Conservation (phyloP, 2,888 invertebrate genomes). For the Eulithis testata region DNA sequence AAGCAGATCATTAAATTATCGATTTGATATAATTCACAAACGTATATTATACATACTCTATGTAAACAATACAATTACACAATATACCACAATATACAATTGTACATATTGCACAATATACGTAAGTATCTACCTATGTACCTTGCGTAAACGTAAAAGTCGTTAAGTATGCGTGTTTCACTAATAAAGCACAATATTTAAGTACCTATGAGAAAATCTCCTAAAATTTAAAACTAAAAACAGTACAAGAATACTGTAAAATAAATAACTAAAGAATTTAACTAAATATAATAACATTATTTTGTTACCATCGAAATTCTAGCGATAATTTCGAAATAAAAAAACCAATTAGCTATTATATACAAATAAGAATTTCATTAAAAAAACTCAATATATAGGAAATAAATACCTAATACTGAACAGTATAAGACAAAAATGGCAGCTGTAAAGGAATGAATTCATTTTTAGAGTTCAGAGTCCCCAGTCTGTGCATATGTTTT, state of each 20-base stretch:
- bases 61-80: neutral
- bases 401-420: slow-evolving; percentile 38
- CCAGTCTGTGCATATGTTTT: too few relatives aligned
- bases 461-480: neutral
- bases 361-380: slow-evolving; percentile 32
- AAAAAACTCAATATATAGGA: slow-evolving; percentile 15
- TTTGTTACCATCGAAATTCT: slow-evolving; percentile 19
- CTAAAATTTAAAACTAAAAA: slow-evolving; percentile 38
- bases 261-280: slow-evolving; percentile 54
- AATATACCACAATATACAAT: too few relatives aligned
- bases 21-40: slow-evolving; percentile 1
- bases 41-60: too few relatives aligned
- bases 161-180: slow-evolving; percentile 16
- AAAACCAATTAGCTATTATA: slow-evolving; percentile 39
- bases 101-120: neutral
- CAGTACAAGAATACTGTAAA: slow-evolving; percentile 56
- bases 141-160: slow-evolving; percentile 4
- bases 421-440: slow-evolving; percentile 25
- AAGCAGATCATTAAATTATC: slow-evolving; percentile 9
- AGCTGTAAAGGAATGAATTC: slow-evolving; percentile 30
- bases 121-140: neutral
- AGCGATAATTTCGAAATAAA: slow-evolving; percentile 19
- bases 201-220: slow-evolving; percentile 31
- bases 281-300: slow-evolving; percentile 47
- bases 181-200: slow-evolving; percentile 30